These are phyloP conservation scores for Charadrius vociferus DNA, from an alignment of 2,113 vertebrate genomes.

Conservation along the genomic window DNA sequence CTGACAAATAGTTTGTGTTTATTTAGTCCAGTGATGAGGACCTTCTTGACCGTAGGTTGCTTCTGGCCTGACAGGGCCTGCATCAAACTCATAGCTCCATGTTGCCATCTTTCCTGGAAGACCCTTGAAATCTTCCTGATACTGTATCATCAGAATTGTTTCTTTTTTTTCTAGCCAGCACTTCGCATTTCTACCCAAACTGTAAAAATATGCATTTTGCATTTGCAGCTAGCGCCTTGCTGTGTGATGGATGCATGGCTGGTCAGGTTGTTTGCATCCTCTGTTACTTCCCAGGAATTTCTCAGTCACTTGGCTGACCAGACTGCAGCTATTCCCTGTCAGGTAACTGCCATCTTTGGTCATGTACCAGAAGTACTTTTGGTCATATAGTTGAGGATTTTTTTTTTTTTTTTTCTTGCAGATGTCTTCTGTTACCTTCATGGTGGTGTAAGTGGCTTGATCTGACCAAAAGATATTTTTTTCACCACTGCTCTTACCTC, in stretches of 20 bases:
- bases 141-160: neutral
- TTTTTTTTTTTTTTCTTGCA: neutral
- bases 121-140: neutral
- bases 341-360: neutral
- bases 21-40: neutral
- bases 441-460: neutral
- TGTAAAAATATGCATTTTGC: fast-evolving
- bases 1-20: neutral
- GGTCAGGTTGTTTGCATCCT: neutral
- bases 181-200: neutral
- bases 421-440: neutral
- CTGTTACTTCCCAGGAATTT: neutral
- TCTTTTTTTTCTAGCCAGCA: neutral
- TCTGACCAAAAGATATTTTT: neutral
- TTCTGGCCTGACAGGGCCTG: neutral
- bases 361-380: neutral
- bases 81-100: neutral
- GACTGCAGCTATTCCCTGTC: neutral
- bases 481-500: neutral
- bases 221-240: neutral
- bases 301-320: neutral
- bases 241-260: fast-evolving
- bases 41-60: neutral
- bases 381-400: neutral
- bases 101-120: neutral